Evolutionary conservation across 2,888 invertebrate genomes (phyloP), one percentile per base, ranked within the genome.

Genomic region (Cerceris rybyensis): DNA sequence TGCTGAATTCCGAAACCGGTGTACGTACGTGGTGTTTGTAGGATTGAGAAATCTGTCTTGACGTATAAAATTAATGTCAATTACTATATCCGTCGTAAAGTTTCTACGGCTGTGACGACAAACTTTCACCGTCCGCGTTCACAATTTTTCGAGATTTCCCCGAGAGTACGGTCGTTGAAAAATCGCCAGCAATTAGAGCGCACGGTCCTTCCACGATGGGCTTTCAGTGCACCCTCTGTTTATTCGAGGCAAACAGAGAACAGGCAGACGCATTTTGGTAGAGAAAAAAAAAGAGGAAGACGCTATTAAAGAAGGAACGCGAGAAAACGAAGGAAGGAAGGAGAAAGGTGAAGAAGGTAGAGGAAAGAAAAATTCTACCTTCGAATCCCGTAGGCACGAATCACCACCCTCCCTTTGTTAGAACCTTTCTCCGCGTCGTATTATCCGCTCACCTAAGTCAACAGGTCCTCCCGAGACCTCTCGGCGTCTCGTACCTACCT

Each of bases 401-500:
- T 83, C 80, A 80, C 79, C 80, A 82, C 81, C 84, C 76, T 84
- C 77, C 79, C 64, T 78, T 86, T 88, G 78, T 69, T 70, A 77
- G 70, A 73, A 79, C 79, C 83, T 81, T 79, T 80, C 79, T 80
- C 76, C 75, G 76, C 67, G 66, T 78, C 70, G 75, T 76, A 84
- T 86, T 86, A 83, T 86, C 77, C 79, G 83, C 76, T 80, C 64
- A 71, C 82, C 82, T 85, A 86, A 88, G 82, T 87, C 85, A 86
- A 84, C 88, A 86, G 83, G 79, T 88, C 77, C 82, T 72, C 73
- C 75, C 57, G 71, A 70, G 75, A 82, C 54, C 69, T 65, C 59
- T 49, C 49, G 50, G 28, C 49, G n/a, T 73, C 58, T 75, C 74
- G 73, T 70, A 66, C 60, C 67, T 13, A 52, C 17, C 50, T 52